Evolutionary conservation across 1,140 invertebrate species (phyloP).

Genomic region (Zaprionus camerounensis): DNA sequence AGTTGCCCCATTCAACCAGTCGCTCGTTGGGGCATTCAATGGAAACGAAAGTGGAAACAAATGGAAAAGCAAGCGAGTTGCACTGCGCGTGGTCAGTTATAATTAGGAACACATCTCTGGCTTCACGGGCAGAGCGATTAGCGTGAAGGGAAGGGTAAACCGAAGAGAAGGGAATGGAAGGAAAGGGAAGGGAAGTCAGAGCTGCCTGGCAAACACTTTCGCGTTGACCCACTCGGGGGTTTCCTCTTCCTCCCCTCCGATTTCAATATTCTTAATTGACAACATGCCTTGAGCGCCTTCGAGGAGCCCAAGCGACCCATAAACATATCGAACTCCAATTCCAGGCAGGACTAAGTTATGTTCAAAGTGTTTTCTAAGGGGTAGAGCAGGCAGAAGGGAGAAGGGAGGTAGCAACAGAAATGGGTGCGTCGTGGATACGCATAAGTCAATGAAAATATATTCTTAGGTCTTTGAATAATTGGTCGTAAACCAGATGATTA

Average conservation of each 20-base stretch:
- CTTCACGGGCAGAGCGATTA: slow-evolving; percentile 69
- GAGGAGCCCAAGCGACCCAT: slow-evolving; percentile 40
- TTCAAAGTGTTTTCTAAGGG: slow-evolving; percentile 32
- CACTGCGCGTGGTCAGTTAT: slow-evolving; percentile 79
- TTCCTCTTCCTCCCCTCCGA: background rate
- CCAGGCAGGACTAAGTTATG: slow-evolving; percentile 49
- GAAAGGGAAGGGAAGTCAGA: slow-evolving; percentile 20
- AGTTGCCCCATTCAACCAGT: slow-evolving; percentile 38
- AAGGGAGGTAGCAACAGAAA: background rate
- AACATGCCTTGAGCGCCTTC: slow-evolving; percentile 45
- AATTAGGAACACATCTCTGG: slow-evolving; percentile 63
- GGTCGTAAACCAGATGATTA: slow-evolving; percentile 71
- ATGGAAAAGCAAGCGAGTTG: slow-evolving; percentile 61
- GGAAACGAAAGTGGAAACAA: slow-evolving; percentile 36
- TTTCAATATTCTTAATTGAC: slow-evolving; percentile 76
- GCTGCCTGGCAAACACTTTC: slow-evolving; percentile 46
- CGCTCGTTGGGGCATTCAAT: slow-evolving; percentile 37
- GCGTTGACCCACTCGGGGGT: slow-evolving; percentile 35
- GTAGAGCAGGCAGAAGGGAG: background rate
- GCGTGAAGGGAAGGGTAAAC: slow-evolving; percentile 10
- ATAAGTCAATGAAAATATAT: slow-evolving; percentile 19
- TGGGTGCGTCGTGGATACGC: slow-evolving; percentile 40
- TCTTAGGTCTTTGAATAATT: slow-evolving; percentile 61
- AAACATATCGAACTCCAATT: slow-evolving; percentile 56
- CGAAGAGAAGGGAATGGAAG: slow-evolving; percentile 8